Evolutionary conservation across 1,140 invertebrate genomes (phyloP), one percentile per base, ranked within the genome.

Genomic region (Nomia melanderi): DNA sequence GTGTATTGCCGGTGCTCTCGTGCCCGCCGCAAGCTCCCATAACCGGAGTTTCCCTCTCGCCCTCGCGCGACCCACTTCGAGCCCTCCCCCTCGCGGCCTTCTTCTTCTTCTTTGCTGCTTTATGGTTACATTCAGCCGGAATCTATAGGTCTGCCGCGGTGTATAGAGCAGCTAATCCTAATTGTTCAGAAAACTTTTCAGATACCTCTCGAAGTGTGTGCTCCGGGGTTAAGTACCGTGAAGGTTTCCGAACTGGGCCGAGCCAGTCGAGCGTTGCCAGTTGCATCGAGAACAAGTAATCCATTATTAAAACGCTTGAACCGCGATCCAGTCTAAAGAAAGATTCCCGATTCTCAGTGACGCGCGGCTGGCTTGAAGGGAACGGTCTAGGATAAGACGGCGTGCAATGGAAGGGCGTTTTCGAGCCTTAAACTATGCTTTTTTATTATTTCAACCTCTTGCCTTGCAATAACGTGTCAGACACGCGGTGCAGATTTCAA

Each of bases 1-100:
- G 86, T 86, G 86, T 87, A 86, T 87, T 77, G 86, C 83, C 85
- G 83, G 69, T 85, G 83, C 86, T 84, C 74, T 84, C 74, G 78
- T 82, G 83, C 59, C 74, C 47, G 78, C 84, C 78, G 67, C 84
- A 81, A 83, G 62, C 66, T 86, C 64, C 71, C 41, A 73, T 78
- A 81, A 74, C 66, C 63, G 23, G 53, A 69, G 62, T 47, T 78
- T 66, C 54, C 62, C 31, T 36, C 44, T 54, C 47, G 11, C 14
- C 39, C 36, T 25, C 27, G 60, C 44, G n/a, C 20, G 50, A 25
- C 53, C 77, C 53, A 56, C 41, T 63, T 47, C 41, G 60, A 62
- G 57, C 73, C 64, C 63, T 75, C 62, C 54, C 47, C 57, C 14
- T 12, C 57, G n/a, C n/a, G n/a, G n/a, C 70, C 39, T 71, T 62